phyloP scores from a whole-genome alignment of 2,113 vertebrate genomes.

The Nettapus auritus region DNA sequence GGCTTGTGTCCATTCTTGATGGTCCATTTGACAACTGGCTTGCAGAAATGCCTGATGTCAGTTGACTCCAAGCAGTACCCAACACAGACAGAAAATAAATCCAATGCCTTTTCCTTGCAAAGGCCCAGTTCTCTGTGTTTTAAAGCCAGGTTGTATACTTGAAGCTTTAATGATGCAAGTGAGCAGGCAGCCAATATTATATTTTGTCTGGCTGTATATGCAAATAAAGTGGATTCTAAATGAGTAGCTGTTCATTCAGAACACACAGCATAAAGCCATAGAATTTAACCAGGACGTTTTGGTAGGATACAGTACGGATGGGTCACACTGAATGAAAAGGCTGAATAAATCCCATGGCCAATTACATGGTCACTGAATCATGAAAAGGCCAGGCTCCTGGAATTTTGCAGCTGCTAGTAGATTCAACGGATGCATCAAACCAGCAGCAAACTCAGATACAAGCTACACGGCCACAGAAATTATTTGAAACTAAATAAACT shows the following conservation, averaged over 20 bases:
- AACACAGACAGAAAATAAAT: background rate
- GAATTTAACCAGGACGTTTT: background rate
- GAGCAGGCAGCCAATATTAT: background rate
- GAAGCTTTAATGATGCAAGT: background rate
- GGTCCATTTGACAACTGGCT: background rate
- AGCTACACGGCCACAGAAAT: background rate
- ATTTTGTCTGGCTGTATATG: background rate
- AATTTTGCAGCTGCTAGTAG: constrained; percentile 69
- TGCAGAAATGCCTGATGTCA: background rate
- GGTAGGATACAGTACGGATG: constrained; percentile 21
- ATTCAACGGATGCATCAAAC: constrained; percentile 51
- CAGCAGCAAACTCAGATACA: constrained; percentile 54
- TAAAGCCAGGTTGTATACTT: background rate
- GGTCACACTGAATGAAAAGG: constrained; percentile 64
- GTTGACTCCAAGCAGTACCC: background rate
- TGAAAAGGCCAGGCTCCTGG: constrained; percentile 60
- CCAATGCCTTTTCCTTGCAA: background rate
- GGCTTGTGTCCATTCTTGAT: background rate
- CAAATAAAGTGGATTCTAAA: background rate
- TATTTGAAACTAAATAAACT: background rate
- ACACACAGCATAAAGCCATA: background rate
- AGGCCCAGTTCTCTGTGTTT: background rate
- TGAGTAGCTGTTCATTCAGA: background rate
- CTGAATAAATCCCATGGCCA: constrained; percentile 69
- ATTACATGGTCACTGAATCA: constrained; percentile 74